These are phyloP conservation scores for Netelia inedita DNA, from an alignment of 2,888 invertebrate species.

Conservation along the genomic window DNA sequence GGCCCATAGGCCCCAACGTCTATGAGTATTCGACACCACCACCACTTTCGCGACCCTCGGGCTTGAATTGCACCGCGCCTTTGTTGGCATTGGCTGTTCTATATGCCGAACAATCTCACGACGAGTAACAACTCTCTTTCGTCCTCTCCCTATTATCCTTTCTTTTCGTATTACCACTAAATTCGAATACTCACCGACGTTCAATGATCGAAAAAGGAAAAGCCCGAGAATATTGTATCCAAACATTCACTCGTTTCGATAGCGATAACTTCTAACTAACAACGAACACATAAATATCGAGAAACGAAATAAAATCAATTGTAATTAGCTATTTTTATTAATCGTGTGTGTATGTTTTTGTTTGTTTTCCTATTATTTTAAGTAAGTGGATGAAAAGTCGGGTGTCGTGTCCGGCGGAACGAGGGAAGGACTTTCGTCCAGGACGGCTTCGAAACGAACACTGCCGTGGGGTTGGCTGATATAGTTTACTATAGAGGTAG, in stretches of 20 bases:
- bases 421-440: conserved; percentile 82
- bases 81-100: conserved; percentile 65
- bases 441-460: conserved; percentile 86
- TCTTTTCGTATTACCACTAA: not conserved
- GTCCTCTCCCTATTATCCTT: not conserved
- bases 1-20: not conserved
- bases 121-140: conserved; percentile 58
- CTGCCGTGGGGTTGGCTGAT: conserved; percentile 66
- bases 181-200: not conserved
- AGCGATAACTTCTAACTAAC: not conserved
- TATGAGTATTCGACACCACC: not conserved
- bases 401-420: conserved; percentile 68
- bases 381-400: conserved; percentile 14
- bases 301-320: not conserved
- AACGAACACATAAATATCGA: not conserved
- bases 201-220: not conserved
- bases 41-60: not conserved
- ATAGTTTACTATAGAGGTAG: conserved; percentile 70
- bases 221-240: conserved; percentile 19
- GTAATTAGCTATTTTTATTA: not conserved
- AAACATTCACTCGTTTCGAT: not conserved
- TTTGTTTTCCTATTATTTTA: not conserved
- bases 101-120: conserved; percentile 7
- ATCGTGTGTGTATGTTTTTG: not conserved
- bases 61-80: conserved; percentile 75